phyloP scores from a whole-genome alignment of 2,888 invertebrate species.

The Dicranocentrus wangi region DNA sequence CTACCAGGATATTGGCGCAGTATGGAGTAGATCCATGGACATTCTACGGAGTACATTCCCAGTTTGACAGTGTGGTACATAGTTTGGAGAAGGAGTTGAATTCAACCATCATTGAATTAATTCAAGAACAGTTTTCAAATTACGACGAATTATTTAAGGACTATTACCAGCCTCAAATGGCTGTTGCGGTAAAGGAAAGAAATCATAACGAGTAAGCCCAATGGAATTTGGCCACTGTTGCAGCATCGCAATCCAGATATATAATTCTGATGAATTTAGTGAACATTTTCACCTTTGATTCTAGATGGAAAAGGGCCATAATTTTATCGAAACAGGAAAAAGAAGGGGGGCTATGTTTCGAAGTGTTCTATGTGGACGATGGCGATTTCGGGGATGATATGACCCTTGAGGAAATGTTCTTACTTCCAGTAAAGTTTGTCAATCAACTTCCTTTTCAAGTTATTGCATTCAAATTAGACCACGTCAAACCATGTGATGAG shows the following conservation, averaged over 20 bases:
- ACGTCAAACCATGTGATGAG: conserved; percentile 41
- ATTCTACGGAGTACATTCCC: conserved; percentile 50
- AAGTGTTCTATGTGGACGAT: conserved; percentile 61
- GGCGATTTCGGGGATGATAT: conserved; percentile 41
- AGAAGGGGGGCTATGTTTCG: conserved; percentile 9
- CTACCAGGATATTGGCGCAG: conserved; percentile 26
- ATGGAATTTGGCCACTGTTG: no score
- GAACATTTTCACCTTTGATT: not conserved
- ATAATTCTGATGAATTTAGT: no score
- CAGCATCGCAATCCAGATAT: no score
- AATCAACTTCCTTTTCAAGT: conserved; percentile 63
- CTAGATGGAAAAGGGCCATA: conserved; percentile 51
- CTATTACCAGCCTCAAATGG: conserved; percentile 48
- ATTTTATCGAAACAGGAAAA: conserved; percentile 14
- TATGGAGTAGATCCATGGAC: conserved; percentile 49
- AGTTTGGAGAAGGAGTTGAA: conserved; percentile 42
- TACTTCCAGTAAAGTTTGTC: conserved; percentile 52
- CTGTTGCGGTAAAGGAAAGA: conserved; percentile 55
- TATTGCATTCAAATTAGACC: conserved; percentile 57
- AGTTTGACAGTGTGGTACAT: conserved; percentile 24
- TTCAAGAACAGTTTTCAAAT: conserved; percentile 4
- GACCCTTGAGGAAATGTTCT: conserved; percentile 43
- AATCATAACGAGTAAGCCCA: conserved; percentile 18
- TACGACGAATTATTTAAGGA: conserved; percentile 31
- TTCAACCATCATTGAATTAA: not conserved